Percentiles rank a stretch among this genome's conserved stretches.
These are phyloP conservation scores for Eublepharis macularius DNA, from an alignment of 2,113 vertebrate species.

Conservation along the genomic window DNA sequence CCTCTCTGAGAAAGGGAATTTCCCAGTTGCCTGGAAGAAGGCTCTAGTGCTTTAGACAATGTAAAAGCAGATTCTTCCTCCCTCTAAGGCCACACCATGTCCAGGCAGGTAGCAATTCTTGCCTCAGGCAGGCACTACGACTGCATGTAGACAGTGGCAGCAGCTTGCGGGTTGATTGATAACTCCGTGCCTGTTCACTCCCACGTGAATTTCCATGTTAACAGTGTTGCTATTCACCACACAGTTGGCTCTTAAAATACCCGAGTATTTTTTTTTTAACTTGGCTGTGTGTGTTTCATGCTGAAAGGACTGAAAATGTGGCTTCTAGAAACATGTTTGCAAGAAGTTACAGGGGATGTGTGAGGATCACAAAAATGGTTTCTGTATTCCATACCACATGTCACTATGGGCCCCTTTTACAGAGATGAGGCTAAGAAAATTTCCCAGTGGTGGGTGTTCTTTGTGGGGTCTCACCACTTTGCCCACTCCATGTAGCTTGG, in stretches of 20 bases:
- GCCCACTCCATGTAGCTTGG: not conserved
- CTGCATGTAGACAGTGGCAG: not conserved
- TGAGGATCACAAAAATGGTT: not conserved
- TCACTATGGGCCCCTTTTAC: not conserved
- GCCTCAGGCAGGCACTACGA: not conserved
- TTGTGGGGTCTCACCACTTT: not conserved
- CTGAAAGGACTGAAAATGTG: not conserved
- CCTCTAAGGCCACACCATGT: not conserved
- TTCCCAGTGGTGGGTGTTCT: not conserved
- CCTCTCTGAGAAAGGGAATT: not conserved
- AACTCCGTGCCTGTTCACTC: not conserved
- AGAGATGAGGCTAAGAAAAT: not conserved
- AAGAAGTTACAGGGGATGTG: not conserved
- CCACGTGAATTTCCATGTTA: not conserved
- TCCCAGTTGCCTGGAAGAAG: not conserved
- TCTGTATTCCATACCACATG: not conserved
- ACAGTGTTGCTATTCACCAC: not conserved
- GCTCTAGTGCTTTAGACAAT: not conserved
- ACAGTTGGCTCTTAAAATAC: not conserved
- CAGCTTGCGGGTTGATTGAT: not conserved
- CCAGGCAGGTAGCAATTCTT: not conserved
- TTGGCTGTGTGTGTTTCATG: not conserved
- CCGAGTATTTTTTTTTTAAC: not conserved
- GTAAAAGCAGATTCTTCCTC: not conserved
- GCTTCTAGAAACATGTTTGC: not conserved